Conservation (phyloP, 2,113 vertebrate genomes). For the Dipodomys merriami region DNA sequence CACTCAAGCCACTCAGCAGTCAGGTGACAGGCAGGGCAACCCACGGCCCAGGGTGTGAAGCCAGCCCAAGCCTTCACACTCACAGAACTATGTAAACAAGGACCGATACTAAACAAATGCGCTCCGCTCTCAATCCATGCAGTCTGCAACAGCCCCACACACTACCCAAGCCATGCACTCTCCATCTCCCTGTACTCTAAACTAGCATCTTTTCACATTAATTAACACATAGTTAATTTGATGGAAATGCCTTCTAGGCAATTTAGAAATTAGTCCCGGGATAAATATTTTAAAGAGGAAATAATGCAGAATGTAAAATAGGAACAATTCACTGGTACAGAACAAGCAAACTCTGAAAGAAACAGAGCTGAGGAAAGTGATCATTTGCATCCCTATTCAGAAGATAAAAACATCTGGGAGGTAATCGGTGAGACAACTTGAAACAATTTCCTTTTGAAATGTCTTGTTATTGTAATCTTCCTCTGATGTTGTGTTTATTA, state of each 20-base stretch:
- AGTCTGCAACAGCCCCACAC: background rate
- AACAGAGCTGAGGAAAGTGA: constrained; percentile 16
- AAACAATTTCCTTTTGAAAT: constrained; percentile 16
- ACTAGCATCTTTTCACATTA: constrained; percentile 16
- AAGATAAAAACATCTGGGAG: constrained; percentile 25
- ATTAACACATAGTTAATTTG: constrained; percentile 38
- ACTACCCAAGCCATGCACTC: background rate
- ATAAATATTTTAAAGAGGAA: constrained; percentile 45
- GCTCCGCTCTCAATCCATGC: background rate
- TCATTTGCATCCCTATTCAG: background rate
- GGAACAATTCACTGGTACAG: constrained; percentile 6
- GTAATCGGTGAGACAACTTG: background rate
- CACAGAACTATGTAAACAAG: background rate
- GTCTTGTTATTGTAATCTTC: constrained; percentile 8
- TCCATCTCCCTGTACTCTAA: background rate
- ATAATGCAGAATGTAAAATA: constrained; percentile 7
- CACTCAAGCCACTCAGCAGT: too few species aligned
- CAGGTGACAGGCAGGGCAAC: too few species aligned
- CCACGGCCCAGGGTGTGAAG: background rate
- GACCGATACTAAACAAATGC: background rate
- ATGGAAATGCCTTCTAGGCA: background rate
- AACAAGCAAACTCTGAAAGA: background rate
- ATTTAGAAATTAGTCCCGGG: constrained; percentile 16
- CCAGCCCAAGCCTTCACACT: background rate
- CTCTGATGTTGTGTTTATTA: constrained; percentile 31